A percentile compares a stretch with the other conserved stretches of the same genome.
These are phyloP conservation scores for Pangasianodon hypophthalmus DNA, from an alignment of 2,113 vertebrate genomes.

Conservation along the genomic window DNA sequence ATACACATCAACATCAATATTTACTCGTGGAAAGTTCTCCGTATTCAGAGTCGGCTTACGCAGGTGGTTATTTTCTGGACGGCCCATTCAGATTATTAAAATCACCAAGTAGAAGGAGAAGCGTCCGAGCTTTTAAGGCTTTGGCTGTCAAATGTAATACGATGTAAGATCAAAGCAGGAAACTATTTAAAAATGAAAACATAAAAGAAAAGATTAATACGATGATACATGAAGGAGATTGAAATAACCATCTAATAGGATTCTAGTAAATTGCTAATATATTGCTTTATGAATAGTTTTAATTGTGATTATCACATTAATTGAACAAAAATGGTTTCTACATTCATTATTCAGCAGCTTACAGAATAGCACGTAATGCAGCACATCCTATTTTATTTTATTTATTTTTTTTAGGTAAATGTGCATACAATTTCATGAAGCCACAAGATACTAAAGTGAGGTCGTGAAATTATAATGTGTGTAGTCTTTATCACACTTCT, in stretches of 20 bases:
- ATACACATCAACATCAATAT: background rate
- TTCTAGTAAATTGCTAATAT: background rate
- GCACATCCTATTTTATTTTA: background rate
- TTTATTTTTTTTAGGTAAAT: too few relatives aligned
- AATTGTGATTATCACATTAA: background rate
- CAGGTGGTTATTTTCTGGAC: background rate
- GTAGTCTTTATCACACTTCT: background rate
- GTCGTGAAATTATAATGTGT: background rate
- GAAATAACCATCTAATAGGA: too few relatives aligned
- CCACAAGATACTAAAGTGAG: background rate
- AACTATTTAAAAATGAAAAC: background rate
- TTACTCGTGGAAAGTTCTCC: background rate
- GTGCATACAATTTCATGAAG: background rate
- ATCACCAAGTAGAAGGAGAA: too few relatives aligned
- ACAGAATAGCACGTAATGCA: background rate
- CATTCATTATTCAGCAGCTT: background rate
- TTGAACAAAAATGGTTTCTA: background rate
- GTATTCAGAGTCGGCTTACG: background rate
- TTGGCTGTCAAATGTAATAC: background rate
- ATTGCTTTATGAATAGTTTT: background rate
- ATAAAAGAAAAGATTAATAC: background rate
- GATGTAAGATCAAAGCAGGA: too few relatives aligned
- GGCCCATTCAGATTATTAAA: background rate
- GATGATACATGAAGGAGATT: too few relatives aligned
- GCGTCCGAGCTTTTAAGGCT: too few relatives aligned